Percentiles rank a stretch among this genome's conserved stretches.
phyloP scores from a whole-genome alignment of 1,140 invertebrate species.

The Venustaconcha ellipsiformis region DNA sequence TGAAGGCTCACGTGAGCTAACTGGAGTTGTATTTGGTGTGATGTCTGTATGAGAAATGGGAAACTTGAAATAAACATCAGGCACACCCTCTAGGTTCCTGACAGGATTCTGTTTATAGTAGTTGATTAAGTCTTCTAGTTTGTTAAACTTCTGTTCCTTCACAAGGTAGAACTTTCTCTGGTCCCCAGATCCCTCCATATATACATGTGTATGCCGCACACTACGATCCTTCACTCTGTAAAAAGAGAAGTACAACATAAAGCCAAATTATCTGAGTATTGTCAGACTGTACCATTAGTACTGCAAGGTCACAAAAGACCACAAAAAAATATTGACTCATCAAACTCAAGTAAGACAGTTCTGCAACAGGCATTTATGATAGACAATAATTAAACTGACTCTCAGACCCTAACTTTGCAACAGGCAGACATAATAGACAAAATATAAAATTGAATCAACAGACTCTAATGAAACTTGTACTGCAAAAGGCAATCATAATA shows the following conservation, averaged over 20 bases:
- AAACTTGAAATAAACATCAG: constrained; percentile 18
- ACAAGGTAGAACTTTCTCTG: constrained; percentile 25
- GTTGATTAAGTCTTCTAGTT: constrained; percentile 2
- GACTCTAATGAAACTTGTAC: too few relatives aligned
- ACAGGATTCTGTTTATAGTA: constrained; percentile 25
- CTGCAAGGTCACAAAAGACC: too few relatives aligned
- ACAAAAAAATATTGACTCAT: too few relatives aligned
- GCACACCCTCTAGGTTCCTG: constrained; percentile 29
- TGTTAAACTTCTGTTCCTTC: constrained; percentile 28
- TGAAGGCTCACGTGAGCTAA: neutral
- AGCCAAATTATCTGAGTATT: too few relatives aligned
- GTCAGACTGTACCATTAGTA: too few relatives aligned
- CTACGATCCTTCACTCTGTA: constrained; percentile 18
- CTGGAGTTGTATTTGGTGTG: neutral
- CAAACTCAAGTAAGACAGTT: too few relatives aligned
- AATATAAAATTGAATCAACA: too few relatives aligned
- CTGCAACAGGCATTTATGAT: too few relatives aligned
- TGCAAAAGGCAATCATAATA: too few relatives aligned
- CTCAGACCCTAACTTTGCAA: too few relatives aligned
- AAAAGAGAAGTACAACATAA: neutral
- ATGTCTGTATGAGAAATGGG: constrained; percentile 8
- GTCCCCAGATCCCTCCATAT: neutral
- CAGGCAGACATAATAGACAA: too few relatives aligned
- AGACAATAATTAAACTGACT: too few relatives aligned
- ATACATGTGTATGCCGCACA: constrained; percentile 25